Conservation (phyloP, 2,797 vertebrate species). For the Leptoclinus maculatus region DNA sequence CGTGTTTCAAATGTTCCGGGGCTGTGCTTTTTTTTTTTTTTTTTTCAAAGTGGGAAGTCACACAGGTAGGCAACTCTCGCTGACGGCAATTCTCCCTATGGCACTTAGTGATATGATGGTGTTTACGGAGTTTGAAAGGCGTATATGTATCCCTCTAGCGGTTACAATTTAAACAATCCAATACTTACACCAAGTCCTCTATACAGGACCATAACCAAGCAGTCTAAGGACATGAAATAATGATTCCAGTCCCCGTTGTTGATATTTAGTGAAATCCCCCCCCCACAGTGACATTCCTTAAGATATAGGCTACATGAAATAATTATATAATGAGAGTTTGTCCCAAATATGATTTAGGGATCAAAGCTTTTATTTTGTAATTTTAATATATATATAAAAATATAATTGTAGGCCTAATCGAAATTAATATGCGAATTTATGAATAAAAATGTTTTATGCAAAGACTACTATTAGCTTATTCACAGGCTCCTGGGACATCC, state of each 20-base stretch:
- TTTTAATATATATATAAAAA: not conserved
- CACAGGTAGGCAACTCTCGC: constrained; percentile 88
- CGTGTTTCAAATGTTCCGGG: constrained; percentile 82
- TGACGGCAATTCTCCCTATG: constrained; percentile 80
- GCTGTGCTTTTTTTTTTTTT: constrained; percentile 46
- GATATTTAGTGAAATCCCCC: not conserved
- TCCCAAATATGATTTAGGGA: not conserved
- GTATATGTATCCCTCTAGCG: constrained; percentile 86
- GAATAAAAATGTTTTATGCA: not conserved
- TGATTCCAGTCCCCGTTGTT: not conserved
- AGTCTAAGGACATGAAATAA: not conserved
- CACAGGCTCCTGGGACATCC: not conserved
- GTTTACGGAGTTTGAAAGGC: constrained; percentile 77
- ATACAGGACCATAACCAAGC: constrained; percentile 27
- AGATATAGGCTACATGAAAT: not conserved
- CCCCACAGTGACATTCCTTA: not conserved
- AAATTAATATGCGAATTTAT: not conserved
- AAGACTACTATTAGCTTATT: not conserved
- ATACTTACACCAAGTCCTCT: constrained; percentile 62
- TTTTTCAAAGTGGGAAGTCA: constrained; percentile 83
- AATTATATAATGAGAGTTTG: not conserved
- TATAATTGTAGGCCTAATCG: not conserved
- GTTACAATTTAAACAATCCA: constrained; percentile 81
- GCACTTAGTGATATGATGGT: constrained; percentile 86
- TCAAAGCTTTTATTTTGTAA: not conserved